Evolutionary conservation across 2,888 invertebrate species (phyloP), one percentile per base, ranked within the genome.

Genomic region (Tortrix viridana): DNA sequence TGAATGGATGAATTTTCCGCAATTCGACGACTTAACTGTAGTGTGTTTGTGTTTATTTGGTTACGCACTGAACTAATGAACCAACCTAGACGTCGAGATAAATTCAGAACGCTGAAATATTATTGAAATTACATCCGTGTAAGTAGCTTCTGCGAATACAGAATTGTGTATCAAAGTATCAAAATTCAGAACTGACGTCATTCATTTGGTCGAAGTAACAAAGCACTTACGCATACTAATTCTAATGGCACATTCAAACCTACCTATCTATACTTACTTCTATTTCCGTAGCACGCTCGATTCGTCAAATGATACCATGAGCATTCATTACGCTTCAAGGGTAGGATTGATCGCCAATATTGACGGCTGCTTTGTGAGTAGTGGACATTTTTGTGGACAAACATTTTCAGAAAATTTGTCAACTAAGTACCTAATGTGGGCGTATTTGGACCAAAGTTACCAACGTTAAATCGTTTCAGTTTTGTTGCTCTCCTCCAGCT

Each of bases 271-370:
- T 16, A 9, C n/a, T n/a, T n/a, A n/a, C n/a, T n/a, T 38, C 50
- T 62, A 62, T 57, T 52, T 62, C 52, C 38, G 50, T 52, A 52
- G n/a, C n/a, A n/a, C 62, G 52, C 59, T 66, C 66, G 63, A 56
- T 66, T 63, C 49, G 46, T 61, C 55, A 63, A 56, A 67, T 62
- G 56, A 66, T 64, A 64, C 60, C 54, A 50, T 57, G 62, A 23
- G 50, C 57, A 67, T 66, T 62, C 50, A 59, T 69, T 75, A 77
- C 81, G 77, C 79, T 75, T 75, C 69, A 79, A 75, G 69, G 73
- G 68, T 67, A 65, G 67, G 59, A 63, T 66, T 66, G 59, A 54
- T 66, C 46, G 55, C 32, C 63, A 63, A 57, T 63, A 57, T 20
- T 32, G 53, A 63, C 63, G 57, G 18, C 14, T 26, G 26, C 57